Base-by-base conservation (phyloP, 2,888 invertebrate genomes). In the Leucoptera coffeella region DNA sequence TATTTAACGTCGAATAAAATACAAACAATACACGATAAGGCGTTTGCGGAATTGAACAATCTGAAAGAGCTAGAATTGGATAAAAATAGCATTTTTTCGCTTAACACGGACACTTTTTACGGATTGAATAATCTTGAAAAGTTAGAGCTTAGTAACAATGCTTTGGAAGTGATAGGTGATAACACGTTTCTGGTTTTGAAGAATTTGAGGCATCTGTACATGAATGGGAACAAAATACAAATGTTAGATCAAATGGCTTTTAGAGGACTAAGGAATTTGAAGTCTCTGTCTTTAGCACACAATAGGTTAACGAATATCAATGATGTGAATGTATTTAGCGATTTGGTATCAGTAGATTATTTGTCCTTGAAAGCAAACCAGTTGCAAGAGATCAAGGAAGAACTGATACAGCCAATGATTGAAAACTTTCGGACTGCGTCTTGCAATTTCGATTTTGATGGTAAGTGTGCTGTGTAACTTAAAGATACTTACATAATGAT, bases 1-100 rank as follows among this genome's bases (percentile, higher is more conserved):
- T 82, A 77, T 41, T 65, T 95, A 23, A 89, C 89, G 37, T 81
- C 80, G 39, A 96, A 96, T 54, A 81, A 84, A 43, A 75, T 96
- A 31, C 83, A 83, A 28, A 80, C 80, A 5, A 72, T 92, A 29
- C 93, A 94, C 35, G 89, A 91, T 31, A 82, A 80, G 40, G 85
- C 94, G n/a, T 90, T 87, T 39, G 57, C 75, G 30, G 75, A 82
- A 38, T 57, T 87, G 39, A 56, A 58, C 0, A 78, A 81, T 39
- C 62, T 93, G 26, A 76, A 77, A 30, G 84, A 83, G 35, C 56
- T 94, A 27, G 89, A 91, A 50, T 62, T 93, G 32, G 84, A 85
- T 39, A 73, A 75, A 37, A 88, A 83, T 50, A 75, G 75, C 39
- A 69, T 89, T 20, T 78, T 79, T 35, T 81, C 81, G 29, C 56